Percentiles rank a stretch among this genome's conserved stretches.
phyloP scores from a whole-genome alignment of 2,888 invertebrate species.

The Zaprionus bogoriensis region DNA sequence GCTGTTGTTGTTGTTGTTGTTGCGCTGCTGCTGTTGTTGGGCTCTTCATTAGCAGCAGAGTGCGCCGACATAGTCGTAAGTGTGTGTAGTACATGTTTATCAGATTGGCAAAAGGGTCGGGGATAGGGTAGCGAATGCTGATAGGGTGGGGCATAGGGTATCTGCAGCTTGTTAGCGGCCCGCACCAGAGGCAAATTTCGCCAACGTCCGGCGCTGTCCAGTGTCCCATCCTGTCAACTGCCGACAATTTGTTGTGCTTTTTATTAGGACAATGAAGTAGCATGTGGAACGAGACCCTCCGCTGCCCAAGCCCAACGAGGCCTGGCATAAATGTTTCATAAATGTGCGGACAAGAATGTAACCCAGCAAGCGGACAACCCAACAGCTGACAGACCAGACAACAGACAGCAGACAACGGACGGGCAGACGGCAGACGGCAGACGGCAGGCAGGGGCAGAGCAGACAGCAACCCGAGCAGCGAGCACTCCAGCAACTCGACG shows the following conservation, averaged over 20 bases:
- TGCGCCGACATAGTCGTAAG: conserved; percentile 17
- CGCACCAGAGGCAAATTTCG: conserved; percentile 49
- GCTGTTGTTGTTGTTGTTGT: conserved; percentile 9
- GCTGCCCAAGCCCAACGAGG: conserved; percentile 36
- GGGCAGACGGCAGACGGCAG: background rate
- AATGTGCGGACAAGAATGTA: conserved; percentile 42
- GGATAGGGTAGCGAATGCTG: background rate
- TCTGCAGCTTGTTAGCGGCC: background rate
- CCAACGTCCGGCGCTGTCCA: conserved; percentile 26
- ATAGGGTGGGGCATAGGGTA: too few species aligned
- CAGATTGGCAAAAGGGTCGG: conserved; percentile 18
- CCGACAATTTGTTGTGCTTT: conserved; percentile 75
- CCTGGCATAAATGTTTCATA: conserved; percentile 73
- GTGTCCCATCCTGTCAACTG: conserved; percentile 48
- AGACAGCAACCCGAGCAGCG: background rate
- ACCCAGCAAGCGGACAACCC: background rate
- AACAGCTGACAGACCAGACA: background rate
- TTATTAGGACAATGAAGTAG: conserved; percentile 58
- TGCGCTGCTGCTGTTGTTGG: conserved; percentile 32
- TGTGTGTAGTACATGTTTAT: conserved; percentile 36
- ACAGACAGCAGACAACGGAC: background rate
- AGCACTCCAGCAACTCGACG: conserved; percentile 3
- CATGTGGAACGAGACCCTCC: background rate
- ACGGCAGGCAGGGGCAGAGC: too few species aligned
- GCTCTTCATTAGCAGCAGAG: conserved; percentile 64